phyloP scores from a whole-genome alignment of 64 coral and sea anemone species.

The Astreopora myriophthalma region DNA sequence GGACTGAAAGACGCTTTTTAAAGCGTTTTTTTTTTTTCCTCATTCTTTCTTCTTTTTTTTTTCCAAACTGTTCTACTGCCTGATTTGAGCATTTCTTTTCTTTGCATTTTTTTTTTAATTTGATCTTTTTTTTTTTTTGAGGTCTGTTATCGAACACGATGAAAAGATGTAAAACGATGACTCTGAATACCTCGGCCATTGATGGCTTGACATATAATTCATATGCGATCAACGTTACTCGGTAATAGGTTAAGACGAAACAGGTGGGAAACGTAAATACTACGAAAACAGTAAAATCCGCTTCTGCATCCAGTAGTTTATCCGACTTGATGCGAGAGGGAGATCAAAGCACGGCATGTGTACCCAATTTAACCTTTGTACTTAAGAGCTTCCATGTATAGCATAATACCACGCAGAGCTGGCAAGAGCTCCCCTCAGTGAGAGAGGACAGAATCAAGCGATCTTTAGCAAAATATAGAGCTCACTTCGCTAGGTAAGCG shows the following conservation, averaged over 20 bases:
- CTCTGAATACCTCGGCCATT: background rate
- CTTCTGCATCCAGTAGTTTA: background rate
- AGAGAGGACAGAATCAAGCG: background rate
- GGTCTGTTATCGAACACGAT: background rate
- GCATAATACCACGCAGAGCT: background rate
- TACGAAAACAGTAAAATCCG: constrained; percentile 9
- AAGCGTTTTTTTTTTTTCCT: background rate
- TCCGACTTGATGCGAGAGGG: constrained; percentile 5
- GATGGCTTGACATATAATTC: background rate
- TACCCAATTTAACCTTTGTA: constrained; percentile 7
- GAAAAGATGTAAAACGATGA: background rate
- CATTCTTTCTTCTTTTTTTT: too few relatives aligned
- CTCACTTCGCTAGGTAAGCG: background rate
- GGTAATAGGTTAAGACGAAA: constrained; percentile 4
- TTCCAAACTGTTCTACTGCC: too few relatives aligned
- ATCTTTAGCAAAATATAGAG: background rate
- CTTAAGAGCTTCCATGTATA: background rate
- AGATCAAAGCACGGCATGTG: background rate
- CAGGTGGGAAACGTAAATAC: constrained; percentile 14
- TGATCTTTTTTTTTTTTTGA: too few relatives aligned
- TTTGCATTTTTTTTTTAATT: too few relatives aligned
- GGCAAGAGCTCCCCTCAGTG: background rate
- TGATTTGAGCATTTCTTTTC: background rate
- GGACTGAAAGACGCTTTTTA: too few relatives aligned
- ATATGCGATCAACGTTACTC: background rate